phyloP scores from a whole-genome alignment of 2,113 vertebrate species.

The Falcunculus frontatus region DNA sequence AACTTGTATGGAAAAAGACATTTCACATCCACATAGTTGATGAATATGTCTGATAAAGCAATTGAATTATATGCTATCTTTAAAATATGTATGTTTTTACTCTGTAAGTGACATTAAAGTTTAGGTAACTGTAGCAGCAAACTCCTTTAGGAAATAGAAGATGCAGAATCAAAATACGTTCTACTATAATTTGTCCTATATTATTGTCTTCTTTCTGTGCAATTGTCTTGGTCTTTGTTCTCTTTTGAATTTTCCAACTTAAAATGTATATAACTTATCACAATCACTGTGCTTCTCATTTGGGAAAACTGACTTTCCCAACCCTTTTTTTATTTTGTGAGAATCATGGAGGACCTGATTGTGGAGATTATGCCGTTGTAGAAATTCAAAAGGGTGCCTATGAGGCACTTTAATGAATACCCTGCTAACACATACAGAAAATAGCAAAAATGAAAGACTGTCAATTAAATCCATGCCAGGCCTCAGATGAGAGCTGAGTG shows the following conservation, averaged over 20 bases:
- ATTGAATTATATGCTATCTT: neutral
- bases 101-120: neutral
- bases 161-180: neutral
- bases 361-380: neutral
- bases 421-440: rapidly evolving
- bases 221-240: neutral
- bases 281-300: neutral
- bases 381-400: neutral
- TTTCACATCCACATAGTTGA: slow-evolving; percentile 2
- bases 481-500: neutral
- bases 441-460: neutral
- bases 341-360: neutral
- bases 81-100: neutral
- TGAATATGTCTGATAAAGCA: slow-evolving; percentile 19
- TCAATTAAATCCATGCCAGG: neutral
- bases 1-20: neutral
- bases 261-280: neutral
- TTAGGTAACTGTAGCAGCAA: neutral
- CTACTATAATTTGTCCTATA: neutral
- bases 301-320: neutral
- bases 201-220: neutral
- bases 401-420: neutral
- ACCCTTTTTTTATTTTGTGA: neutral
- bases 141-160: neutral
- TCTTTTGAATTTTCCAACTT: neutral